A percentile compares a stretch with the other conserved stretches of the same genome.
Evolutionary conservation across 2,888 invertebrate genomes (phyloP).

Genomic region (Eupithecia exiguata): DNA sequence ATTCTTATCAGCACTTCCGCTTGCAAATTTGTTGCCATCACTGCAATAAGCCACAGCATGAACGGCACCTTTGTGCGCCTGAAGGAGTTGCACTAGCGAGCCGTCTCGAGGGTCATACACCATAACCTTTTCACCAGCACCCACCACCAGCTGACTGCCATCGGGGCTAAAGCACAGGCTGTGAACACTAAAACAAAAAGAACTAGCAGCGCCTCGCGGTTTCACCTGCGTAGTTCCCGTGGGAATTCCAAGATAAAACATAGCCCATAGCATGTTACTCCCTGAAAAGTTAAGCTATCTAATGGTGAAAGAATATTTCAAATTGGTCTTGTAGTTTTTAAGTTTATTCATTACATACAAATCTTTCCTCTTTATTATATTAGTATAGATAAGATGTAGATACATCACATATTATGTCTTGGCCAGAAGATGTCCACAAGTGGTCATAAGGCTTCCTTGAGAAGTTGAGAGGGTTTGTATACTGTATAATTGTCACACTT

Average conservation of each 20-base stretch:
- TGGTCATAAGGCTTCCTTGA: background rate
- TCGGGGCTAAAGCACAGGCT: constrained; percentile 98
- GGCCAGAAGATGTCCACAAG: background rate
- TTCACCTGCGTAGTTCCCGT: too few species aligned
- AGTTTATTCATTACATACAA: too few species aligned
- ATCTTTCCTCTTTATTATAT: too few species aligned
- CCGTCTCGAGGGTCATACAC: constrained; percentile 97
- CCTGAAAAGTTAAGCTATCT: too few species aligned
- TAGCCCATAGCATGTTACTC: too few species aligned
- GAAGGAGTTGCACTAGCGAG: constrained; percentile 93
- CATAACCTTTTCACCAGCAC: constrained; percentile 96
- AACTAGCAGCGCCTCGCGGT: too few species aligned
- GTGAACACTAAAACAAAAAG: constrained; percentile 88
- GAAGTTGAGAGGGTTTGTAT: background rate
- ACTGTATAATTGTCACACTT: background rate
- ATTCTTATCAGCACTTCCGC: constrained; percentile 97
- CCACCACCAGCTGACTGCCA: constrained; percentile 96
- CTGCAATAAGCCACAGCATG: constrained; percentile 95
- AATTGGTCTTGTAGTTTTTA: too few species aligned
- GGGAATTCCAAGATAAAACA: too few species aligned
- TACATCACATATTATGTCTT: background rate
- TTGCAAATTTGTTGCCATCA: constrained; percentile 98
- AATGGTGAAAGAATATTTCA: too few species aligned
- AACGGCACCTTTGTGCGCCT: constrained; percentile 97
- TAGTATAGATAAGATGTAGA: background rate